Evolutionary conservation across 2,797 vertebrate genomes (phyloP).

Genomic region (Muraenolepis orangiensis): DNA sequence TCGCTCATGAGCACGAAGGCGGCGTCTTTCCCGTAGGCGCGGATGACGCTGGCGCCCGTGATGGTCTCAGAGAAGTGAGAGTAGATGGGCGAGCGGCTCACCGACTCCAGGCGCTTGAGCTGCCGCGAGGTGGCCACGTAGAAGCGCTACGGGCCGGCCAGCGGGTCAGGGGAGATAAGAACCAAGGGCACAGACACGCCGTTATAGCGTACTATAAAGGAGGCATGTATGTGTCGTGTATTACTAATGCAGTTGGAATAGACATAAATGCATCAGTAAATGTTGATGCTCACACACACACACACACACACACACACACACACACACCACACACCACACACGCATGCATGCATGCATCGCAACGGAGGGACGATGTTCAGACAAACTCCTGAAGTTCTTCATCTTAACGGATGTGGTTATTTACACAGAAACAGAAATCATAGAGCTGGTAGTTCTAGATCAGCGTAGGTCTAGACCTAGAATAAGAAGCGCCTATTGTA

Average conservation of each 20-base stretch:
- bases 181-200: conserved; percentile 7
- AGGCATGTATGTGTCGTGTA: not conserved
- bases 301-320: conserved; percentile 4
- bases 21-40: conserved; percentile 81
- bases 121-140: conserved; percentile 94
- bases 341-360: not conserved
- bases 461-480: too few species aligned
- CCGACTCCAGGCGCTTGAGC: conserved; percentile 92
- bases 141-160: conserved; percentile 79
- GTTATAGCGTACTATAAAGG: conserved; percentile 23
- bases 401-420: not conserved
- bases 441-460: too few species aligned
- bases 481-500: not conserved
- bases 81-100: conserved; percentile 95
- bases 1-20: conserved; percentile 83
- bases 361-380: not conserved
- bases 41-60: conserved; percentile 87
- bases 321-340: not conserved
- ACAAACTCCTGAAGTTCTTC: not conserved
- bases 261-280: too few species aligned
- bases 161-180: too few species aligned
- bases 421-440: too few species aligned
- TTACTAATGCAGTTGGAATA: too few species aligned
- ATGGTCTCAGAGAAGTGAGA: conserved; percentile 96
- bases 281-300: conserved; percentile 5